phyloP scores from a whole-genome alignment of 2,797 vertebrate species.

The Peromyscus eremicus region DNA sequence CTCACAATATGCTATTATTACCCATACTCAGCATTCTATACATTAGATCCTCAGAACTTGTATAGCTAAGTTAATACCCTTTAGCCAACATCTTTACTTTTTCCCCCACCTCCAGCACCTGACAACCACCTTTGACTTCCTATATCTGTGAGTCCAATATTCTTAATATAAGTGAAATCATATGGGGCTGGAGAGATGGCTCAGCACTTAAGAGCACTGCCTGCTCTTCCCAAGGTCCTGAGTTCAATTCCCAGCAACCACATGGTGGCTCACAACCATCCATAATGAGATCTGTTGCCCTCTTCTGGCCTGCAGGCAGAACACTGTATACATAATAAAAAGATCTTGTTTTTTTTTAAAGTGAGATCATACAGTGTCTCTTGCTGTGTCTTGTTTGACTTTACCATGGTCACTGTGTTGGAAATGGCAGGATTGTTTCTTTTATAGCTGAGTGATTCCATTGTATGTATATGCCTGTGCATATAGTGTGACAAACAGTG shows the following conservation, averaged over 20 bases:
- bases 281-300: no score
- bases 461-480: background rate
- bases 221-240: no score
- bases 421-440: background rate
- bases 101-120: background rate
- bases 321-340: no score
- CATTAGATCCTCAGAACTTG: background rate
- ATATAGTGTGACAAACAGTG: background rate
- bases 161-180: background rate
- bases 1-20: background rate
- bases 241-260: no score
- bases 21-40: background rate
- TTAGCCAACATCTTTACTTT: background rate
- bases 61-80: background rate
- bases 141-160: background rate
- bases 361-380: background rate
- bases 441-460: background rate
- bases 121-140: background rate
- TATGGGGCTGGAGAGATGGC: no score
- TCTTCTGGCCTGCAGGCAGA: no score
- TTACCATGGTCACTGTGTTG: background rate
- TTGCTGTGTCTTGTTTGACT: background rate
- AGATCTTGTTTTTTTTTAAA: no score
- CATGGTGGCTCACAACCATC: no score
- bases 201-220: no score